These are phyloP conservation scores for Loriculus beryllinus DNA, from an alignment of 2,797 vertebrate genomes.

Conservation along the genomic window DNA sequence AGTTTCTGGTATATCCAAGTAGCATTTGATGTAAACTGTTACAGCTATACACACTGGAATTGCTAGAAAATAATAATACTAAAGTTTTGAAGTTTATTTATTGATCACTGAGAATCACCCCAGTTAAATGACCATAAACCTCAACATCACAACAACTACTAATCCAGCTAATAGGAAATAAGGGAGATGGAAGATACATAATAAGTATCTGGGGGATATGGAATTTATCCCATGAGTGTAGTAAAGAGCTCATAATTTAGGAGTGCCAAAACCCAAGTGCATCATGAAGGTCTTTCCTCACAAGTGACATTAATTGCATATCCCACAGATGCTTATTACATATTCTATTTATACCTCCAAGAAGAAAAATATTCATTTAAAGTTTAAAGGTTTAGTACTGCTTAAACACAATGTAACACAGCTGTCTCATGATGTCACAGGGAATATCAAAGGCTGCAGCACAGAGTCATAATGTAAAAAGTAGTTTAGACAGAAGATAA, in stretches of 20 bases:
- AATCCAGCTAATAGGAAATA: conserved; percentile 75
- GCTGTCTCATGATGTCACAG: conserved; percentile 67
- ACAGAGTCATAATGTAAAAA: conserved; percentile 29
- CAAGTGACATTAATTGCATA: conserved; percentile 75
- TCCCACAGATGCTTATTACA: conserved; percentile 75
- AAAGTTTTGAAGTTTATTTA: conserved; percentile 74
- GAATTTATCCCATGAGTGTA: conserved; percentile 73
- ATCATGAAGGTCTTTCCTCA: conserved; percentile 75
- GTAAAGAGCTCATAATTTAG: conserved; percentile 73
- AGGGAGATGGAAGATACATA: conserved; percentile 72
- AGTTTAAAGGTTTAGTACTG: conserved; percentile 72
- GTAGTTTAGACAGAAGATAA: conserved; percentile 36
- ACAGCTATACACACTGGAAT: conserved; percentile 7
- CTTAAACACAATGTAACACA: conserved; percentile 69
- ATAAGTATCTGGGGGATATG: conserved; percentile 70
- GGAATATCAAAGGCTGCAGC: conserved; percentile 59
- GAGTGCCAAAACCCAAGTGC: conserved; percentile 74
- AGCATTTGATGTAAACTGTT: conserved; percentile 5
- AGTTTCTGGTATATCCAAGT: background rate
- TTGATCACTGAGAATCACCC: conserved; percentile 65
- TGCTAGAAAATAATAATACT: conserved; percentile 54
- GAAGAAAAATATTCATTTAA: conserved; percentile 73
- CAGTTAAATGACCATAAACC: conserved; percentile 73
- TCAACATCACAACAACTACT: conserved; percentile 71
- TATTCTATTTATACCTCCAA: conserved; percentile 74